A percentile compares a stretch with the other conserved stretches of the same genome.
These are phyloP conservation scores for Muschampia plurimacula DNA, from an alignment of 2,888 invertebrate genomes.

Conservation along the genomic window DNA sequence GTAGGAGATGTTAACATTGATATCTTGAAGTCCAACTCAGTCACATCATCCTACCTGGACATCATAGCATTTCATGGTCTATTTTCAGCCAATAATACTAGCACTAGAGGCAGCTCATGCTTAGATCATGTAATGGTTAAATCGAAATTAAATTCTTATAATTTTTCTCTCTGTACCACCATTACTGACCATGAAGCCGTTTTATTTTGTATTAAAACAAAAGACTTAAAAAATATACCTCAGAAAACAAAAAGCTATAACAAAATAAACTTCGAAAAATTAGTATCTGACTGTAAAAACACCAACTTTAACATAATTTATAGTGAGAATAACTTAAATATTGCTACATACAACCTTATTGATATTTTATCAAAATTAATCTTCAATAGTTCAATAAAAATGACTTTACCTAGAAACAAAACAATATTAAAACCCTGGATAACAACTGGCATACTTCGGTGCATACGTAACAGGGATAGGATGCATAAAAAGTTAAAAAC, in stretches of 20 bases:
- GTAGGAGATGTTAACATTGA: neutral
- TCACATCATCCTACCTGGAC: neutral
- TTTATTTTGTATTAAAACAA: neutral
- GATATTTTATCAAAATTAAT: neutral
- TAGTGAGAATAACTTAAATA: neutral
- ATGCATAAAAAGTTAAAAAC: neutral
- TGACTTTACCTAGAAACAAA: neutral
- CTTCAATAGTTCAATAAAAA: neutral
- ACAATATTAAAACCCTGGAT: constrained; percentile 12
- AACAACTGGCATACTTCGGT: neutral
- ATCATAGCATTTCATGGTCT: neutral
- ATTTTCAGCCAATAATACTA: neutral
- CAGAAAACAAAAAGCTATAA: neutral
- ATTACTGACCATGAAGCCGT: neutral
- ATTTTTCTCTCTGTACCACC: neutral
- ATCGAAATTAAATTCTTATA: neutral
- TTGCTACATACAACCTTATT: neutral
- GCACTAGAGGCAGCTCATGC: neutral
- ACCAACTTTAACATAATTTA: neutral
- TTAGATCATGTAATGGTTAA: neutral
- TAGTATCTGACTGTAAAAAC: neutral
- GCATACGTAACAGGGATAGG: constrained; percentile 12
- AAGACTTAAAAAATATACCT: neutral
- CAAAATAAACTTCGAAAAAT: neutral
- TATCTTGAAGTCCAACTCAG: neutral